Evolutionary conservation across 1,140 invertebrate genomes (phyloP), one percentile per base, ranked within the genome.

Genomic region (Glossosoma conforme): DNA sequence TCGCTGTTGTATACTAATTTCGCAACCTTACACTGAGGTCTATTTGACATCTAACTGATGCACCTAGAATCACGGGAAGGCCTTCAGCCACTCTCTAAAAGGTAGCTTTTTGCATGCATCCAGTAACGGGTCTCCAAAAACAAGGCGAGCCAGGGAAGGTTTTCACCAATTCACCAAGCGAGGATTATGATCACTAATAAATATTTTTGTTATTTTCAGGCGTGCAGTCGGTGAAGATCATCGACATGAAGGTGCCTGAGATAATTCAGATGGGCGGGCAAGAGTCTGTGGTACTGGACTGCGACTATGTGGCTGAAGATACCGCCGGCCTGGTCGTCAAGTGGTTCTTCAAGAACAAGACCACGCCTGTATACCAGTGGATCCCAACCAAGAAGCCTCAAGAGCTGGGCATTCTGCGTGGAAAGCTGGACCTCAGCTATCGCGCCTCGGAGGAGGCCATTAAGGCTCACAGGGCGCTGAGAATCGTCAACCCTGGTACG

Each of bases 321-420:
- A 70, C 69, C 4, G 56, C 63, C 1, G 82, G 78, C 20, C 67
- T 90, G 20, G 83, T 87, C 22, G 83, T 90, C 45, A 88, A 89
- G 65, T 89, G 87, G 86, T 89, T 80, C 66, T 83, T 86, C 64
- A 82, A 82, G 61, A 76, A 81, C 44, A 75, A 78, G 60, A 73
- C 75, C 1, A 70, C 77, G 22, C 80, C 82, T 3, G 78, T 89
- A 5, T 90, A 89, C 63, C 86, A 89, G 63, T 90, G 86, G 86
- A 87, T 89, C 38, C 76, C 79, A 11, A 75, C 75, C 2, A 69
- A 75, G 33, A 75, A 77, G 56, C 83, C 83, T 2, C 76, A 80
- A 54, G 80, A 76, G 18, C 65, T 77, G 43, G 82, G 81, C 22
- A 74, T 84, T 14, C 69, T 87, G 19, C 74, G 78, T 50, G 82